Evolutionary conservation across 2,888 invertebrate species (phyloP).

Genomic region (Amphipoea lucens): DNA sequence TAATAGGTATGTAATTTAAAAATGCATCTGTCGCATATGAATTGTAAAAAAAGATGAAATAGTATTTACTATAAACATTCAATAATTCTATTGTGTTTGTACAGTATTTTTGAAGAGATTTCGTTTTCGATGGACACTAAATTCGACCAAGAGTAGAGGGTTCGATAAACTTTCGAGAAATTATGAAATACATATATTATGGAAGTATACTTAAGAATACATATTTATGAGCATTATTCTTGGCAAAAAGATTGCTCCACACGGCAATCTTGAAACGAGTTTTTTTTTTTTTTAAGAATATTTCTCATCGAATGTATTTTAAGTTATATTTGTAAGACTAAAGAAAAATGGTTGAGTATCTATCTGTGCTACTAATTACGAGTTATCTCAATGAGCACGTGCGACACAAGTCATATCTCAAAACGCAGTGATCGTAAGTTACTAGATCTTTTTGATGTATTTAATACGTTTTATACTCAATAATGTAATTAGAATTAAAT

Average conservation of each 20-base stretch:
- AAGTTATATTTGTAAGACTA: not conserved
- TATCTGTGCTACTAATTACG: not conserved
- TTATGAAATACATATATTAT: conserved; percentile 6
- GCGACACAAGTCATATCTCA: conserved; percentile 75
- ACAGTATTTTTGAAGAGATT: conserved; percentile 10
- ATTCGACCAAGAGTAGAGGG: conserved; percentile 15
- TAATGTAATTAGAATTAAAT: conserved; percentile 84
- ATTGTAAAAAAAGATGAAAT: not conserved
- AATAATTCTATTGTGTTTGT: conserved; percentile 21
- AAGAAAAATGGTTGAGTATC: not conserved
- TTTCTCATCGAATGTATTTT: not conserved
- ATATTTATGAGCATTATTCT: conserved; percentile 26
- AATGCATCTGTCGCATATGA: not conserved
- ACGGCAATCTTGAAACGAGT: not conserved
- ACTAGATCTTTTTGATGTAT: conserved; percentile 87
- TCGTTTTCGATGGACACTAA: conserved; percentile 13
- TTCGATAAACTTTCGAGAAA: conserved; percentile 18
- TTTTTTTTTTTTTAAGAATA: conserved; percentile 1
- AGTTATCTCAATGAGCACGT: conserved; percentile 2
- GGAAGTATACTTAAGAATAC: not conserved
- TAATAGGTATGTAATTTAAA: not conserved
- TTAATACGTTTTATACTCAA: conserved; percentile 89
- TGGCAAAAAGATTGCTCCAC: not conserved
- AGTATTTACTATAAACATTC: not conserved
- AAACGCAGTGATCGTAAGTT: conserved; percentile 76